phyloP scores from a whole-genome alignment of 1,140 invertebrate genomes.

The Atta cephalotes region DNA sequence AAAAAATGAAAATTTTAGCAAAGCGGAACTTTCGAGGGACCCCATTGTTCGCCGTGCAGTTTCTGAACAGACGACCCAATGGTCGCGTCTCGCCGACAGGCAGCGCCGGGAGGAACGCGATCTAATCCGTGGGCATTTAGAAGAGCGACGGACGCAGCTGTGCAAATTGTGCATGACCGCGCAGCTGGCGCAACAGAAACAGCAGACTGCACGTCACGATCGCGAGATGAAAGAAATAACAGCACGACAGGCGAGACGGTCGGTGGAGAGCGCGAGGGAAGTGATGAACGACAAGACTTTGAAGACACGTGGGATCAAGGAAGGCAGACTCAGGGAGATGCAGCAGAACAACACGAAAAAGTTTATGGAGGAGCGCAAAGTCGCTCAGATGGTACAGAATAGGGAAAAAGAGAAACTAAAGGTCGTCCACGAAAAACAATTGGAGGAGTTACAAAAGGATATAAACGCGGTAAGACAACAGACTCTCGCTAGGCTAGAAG shows the following conservation, averaged over 20 bases:
- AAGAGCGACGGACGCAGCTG: constrained; percentile 94
- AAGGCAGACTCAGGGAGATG: constrained; percentile 96
- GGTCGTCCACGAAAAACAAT: constrained; percentile 96
- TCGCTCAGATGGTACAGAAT: constrained; percentile 94
- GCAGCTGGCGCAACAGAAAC: constrained; percentile 95
- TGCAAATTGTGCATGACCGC: constrained; percentile 94
- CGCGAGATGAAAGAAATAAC: constrained; percentile 99
- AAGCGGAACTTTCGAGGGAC: constrained; percentile 93
- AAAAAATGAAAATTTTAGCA: constrained; percentile 86
- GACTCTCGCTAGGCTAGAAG: constrained; percentile 7
- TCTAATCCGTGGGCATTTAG: constrained; percentile 92
- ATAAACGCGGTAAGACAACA: constrained; percentile 92
- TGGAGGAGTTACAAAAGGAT: constrained; percentile 96
- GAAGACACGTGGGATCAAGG: constrained; percentile 98
- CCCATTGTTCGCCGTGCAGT: constrained; percentile 93
- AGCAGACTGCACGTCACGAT: constrained; percentile 95
- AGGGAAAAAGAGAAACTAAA: constrained; percentile 98
- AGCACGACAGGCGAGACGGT: constrained; percentile 96
- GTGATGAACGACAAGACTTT: constrained; percentile 98
- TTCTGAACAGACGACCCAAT: constrained; percentile 96
- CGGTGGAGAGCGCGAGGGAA: constrained; percentile 98
- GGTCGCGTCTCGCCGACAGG: constrained; percentile 95
- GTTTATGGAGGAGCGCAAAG: constrained; percentile 98
- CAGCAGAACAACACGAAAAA: constrained; percentile 99
- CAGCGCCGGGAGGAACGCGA: constrained; percentile 98